phyloP scores from a whole-genome alignment of 2,888 invertebrate species.

The Scelioninae gen. 1 region DNA sequence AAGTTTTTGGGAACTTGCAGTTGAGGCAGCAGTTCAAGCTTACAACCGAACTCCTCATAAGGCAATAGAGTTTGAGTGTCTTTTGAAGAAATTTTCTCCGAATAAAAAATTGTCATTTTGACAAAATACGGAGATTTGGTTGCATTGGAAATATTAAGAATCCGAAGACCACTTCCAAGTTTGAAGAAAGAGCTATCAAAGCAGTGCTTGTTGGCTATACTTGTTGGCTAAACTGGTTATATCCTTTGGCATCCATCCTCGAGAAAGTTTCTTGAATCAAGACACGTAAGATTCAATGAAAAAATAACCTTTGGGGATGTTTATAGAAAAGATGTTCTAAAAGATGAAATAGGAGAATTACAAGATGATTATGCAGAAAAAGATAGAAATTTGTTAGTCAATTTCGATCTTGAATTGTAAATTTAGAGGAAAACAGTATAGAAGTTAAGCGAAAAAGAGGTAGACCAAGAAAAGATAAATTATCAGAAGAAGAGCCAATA shows the following conservation, averaged over 20 bases:
- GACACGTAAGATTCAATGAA: conserved; percentile 22
- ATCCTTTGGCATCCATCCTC: conserved; percentile 9
- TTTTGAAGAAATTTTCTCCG: neutral
- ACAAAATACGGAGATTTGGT: conserved; percentile 8
- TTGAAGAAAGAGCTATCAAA: conserved; percentile 7
- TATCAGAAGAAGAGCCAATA: neutral
- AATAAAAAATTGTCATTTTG: conserved; percentile 1
- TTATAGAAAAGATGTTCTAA: neutral
- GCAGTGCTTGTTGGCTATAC: conserved; percentile 9
- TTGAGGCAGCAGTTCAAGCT: conserved; percentile 1
- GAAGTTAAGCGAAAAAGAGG: neutral
- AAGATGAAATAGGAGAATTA: neutral
- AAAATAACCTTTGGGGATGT: conserved; percentile 8
- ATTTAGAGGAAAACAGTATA: neutral
- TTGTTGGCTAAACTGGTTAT: conserved; percentile 1
- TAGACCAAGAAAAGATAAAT: neutral
- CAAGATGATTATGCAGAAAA: neutral
- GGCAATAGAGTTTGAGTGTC: neutral
- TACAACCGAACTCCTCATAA: conserved; percentile 1
- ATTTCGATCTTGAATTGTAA: neutral
- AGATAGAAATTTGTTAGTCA: neutral
- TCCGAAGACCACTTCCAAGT: neutral
- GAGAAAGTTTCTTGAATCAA: neutral
- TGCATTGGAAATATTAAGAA: conserved; percentile 4
- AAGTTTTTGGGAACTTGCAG: conserved; percentile 2